phyloP scores from a whole-genome alignment of 1,140 invertebrate genomes.

The Atta cephalotes region DNA sequence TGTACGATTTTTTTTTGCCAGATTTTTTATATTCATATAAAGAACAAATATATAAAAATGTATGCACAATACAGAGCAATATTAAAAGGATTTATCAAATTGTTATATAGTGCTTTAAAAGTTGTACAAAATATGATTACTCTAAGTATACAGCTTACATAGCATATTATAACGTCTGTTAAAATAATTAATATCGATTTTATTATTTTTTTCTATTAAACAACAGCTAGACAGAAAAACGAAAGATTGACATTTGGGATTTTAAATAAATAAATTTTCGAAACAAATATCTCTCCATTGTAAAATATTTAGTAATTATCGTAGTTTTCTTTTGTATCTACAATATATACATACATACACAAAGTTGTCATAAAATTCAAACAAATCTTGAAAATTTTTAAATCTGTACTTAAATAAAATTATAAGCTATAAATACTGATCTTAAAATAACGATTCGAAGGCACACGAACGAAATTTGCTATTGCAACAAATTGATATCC shows the following conservation, averaged over 20 bases:
- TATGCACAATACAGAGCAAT: neutral
- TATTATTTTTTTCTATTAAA: constrained; percentile 4
- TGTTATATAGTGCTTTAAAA: neutral
- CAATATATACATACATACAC: neutral
- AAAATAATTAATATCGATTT: neutral
- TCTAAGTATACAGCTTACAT: neutral
- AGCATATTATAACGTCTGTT: neutral
- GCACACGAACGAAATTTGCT: neutral
- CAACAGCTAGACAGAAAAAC: neutral
- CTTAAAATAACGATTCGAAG: neutral
- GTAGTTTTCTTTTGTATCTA: neutral
- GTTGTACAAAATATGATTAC: neutral
- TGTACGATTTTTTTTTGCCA: neutral
- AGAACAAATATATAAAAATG: neutral
- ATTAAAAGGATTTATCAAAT: neutral
- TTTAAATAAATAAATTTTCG: neutral
- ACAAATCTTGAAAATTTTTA: neutral
- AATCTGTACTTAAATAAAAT: neutral
- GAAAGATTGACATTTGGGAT: neutral
- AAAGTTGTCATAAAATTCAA: neutral
- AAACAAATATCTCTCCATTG: neutral
- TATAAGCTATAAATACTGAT: neutral
- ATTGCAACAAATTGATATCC: neutral
- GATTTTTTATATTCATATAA: neutral
- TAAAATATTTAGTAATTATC: neutral